Evolutionary conservation across 2,113 vertebrate genomes (phyloP), one percentile per base, ranked within the genome.

Genomic region (Leptobrachium ailaonicum): DNA sequence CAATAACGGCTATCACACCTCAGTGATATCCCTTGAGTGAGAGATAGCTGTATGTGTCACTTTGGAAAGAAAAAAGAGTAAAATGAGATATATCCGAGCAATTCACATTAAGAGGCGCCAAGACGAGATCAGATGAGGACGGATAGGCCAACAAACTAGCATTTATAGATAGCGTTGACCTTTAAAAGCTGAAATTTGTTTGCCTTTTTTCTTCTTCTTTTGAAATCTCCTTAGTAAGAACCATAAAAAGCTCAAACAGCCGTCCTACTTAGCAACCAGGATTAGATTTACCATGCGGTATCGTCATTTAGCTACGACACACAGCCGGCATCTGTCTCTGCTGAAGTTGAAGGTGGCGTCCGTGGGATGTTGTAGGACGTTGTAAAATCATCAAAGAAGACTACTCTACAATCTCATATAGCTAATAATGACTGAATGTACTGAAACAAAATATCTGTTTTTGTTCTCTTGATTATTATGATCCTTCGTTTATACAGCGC

Each of bases 141-240:
- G 40, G 64, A 67, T 80, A 41, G 63, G 47, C n/a, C 70, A 43
- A 63, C 44, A 41, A 60, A 68, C 12, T 8, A 41, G 42, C 53
- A 13, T 45, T 47, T 73, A 54, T 44, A 14, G 2, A 73, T 42
- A 66, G 62, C 11, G 8, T 44, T 80, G 71, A 80, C 78, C 78
- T 80, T 80, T 80, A 68, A 68, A 73, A 74, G 63, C 62, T 60
- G n/a, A 79, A 44, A 73, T 58, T 66, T 73, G 47, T 72, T 79
- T 32, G 20, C 20, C 20, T 32, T 32, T 32, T 32, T 32, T 32
- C 20, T 32, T 32, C 62, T 73, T 13, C 53, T 74, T 68, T 53
- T 20, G 41, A 68, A 80, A 60, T 66, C 45, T 41, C 9, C 78
- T 41, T 62, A 2, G 41, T 43, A 14, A 42, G 10, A 40, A 45